Percentiles rank a stretch among this genome's conserved stretches.
phyloP scores from a whole-genome alignment of 2,888 invertebrate species.

The Liopterus haemorrhoidalis region DNA sequence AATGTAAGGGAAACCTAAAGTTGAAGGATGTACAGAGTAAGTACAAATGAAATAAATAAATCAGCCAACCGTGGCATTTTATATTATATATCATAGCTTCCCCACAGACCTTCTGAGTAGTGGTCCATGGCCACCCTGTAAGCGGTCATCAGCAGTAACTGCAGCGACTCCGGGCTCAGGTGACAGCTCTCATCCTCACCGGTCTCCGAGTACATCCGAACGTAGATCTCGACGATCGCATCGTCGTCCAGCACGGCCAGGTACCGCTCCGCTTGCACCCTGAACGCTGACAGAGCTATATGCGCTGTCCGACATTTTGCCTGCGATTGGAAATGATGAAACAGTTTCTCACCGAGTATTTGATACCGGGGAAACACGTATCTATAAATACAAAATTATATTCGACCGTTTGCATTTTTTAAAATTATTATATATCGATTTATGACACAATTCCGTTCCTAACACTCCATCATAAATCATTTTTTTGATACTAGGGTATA shows the following conservation, averaged over 20 bases:
- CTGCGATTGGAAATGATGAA: slow-evolving; percentile 55
- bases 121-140: slow-evolving; percentile 78
- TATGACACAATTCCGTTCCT: too few species aligned
- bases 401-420: background rate
- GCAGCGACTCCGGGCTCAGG: slow-evolving; percentile 60
- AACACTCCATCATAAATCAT: too few species aligned
- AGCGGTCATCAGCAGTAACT: slow-evolving; percentile 62
- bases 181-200: slow-evolving; percentile 49
- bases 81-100: slow-evolving; percentile 59
- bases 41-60: too few species aligned
- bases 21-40: too few species aligned
- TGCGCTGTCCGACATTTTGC: slow-evolving; percentile 58
- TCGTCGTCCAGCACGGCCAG: slow-evolving; percentile 51
- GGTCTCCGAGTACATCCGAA: slow-evolving; percentile 53
- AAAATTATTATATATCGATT: background rate
- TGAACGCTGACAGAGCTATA: slow-evolving; percentile 60
- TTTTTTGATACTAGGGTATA: too few species aligned
- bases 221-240: slow-evolving; percentile 61
- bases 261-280: slow-evolving; percentile 66
- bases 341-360: slow-evolving; percentile 64
- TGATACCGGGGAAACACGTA: slow-evolving; percentile 75
- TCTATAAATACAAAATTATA: slow-evolving; percentile 47
- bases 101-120: slow-evolving; percentile 66
- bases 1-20: too few species aligned
- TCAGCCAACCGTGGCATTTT: too few species aligned